phyloP scores from a whole-genome alignment of 2,888 invertebrate genomes.

The Lamproptera curius region DNA sequence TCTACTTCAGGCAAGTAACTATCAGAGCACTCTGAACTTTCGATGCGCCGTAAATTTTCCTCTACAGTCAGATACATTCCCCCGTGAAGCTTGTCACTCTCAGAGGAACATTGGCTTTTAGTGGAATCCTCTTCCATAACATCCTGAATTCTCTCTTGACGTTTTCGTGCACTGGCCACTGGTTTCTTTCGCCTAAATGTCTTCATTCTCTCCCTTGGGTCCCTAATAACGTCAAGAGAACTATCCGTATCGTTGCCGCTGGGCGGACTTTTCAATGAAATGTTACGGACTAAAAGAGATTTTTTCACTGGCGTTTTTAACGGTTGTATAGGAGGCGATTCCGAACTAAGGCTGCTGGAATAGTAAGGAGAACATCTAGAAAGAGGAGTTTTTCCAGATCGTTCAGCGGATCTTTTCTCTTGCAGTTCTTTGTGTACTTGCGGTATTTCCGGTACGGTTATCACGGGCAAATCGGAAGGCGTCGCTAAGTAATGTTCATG shows the following conservation, averaged over 20 bases:
- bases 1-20: conserved; percentile 83
- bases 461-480: conserved; percentile 72
- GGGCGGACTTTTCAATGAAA: conserved; percentile 83
- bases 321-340: conserved; percentile 83
- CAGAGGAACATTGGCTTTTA: conserved; percentile 72
- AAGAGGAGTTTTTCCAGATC: conserved; percentile 76
- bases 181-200: conserved; percentile 84
- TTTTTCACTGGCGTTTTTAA: conserved; percentile 82
- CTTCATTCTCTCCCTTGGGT: conserved; percentile 82
- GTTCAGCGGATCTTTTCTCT: conserved; percentile 60
- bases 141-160: conserved; percentile 76
- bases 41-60: conserved; percentile 72
- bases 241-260: conserved; percentile 88
- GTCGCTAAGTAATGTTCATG: conserved; percentile 80
- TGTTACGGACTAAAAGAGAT: conserved; percentile 77
- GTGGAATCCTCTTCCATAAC: conserved; percentile 74
- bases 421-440: conserved; percentile 65
- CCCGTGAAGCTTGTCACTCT: conserved; percentile 65
- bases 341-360: conserved; percentile 86
- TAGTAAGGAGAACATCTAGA: conserved; percentile 86
- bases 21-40: conserved; percentile 82
- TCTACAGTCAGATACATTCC: conserved; percentile 59
- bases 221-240: conserved; percentile 82
- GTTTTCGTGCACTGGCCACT: conserved; percentile 75
- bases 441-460: conserved; percentile 76